Base-by-base conservation (phyloP, 1,140 invertebrate species). In the Cydia fagiglandana region DNA sequence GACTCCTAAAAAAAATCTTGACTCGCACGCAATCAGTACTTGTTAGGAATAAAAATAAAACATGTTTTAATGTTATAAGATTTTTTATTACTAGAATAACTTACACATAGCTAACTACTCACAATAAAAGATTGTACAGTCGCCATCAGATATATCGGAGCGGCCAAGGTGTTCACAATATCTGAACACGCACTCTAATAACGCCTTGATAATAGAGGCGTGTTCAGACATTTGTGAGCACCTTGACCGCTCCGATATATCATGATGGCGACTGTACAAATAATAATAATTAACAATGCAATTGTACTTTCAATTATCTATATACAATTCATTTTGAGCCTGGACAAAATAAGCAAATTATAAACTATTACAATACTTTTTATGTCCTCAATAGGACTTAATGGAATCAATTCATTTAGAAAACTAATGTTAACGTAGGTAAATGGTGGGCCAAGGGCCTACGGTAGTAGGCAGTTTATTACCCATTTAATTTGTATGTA, bases 51-150 rank as follows among this genome's bases (percentile, higher is more conserved):
- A n/a, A n/a, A n/a, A n/a, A n/a, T n/a, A 70, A 70, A 70, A 70
- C 5, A 34, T 34, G 56, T 13, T 1, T 70, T 70, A 17, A 1
- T 45, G 4, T 45, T 38, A 70, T 20, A 12, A 41, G 15, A 61
- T 17, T 70, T 70, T 70, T 70, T 70, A 70, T 70, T 70, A 70
- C 66, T 74, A 41, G 45, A 74, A 74, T 74, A 74, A 74, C 73
- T 74, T 74, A 50, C 47, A 56, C 66, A 20, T 53, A 74, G 73
- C 73, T 74, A 74, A 53, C 73, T 70, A 70, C 38, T 70, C 66
- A 38, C 66, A 70, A 41, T 70, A 70, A 70, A 70, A 70, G 66
- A 70, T 70, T 70, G 66, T 70, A 70, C n/a, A n/a, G n/a, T n/a
- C n/a, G n/a, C n/a, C n/a, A n/a, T n/a, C n/a, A n/a, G n/a, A n/a